phyloP scores from a whole-genome alignment of 2,797 vertebrate genomes.

The Coregonus ussuriensis region DNA sequence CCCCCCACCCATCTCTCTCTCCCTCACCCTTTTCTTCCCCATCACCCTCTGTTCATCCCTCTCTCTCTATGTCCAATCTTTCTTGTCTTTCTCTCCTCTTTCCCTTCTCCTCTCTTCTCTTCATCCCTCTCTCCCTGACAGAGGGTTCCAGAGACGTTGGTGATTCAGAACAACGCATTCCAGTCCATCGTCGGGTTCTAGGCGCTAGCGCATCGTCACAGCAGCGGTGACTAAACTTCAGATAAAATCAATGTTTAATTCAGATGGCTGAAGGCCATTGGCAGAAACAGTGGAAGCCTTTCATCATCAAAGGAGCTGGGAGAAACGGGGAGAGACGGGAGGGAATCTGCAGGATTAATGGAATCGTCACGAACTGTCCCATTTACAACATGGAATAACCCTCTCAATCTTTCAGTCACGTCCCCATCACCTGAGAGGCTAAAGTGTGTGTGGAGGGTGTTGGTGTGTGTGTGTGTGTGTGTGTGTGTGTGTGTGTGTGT shows the following conservation, averaged over 20 bases:
- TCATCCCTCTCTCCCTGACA: not conserved
- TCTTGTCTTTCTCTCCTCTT: no score
- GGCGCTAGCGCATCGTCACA: slow-evolving; percentile 53
- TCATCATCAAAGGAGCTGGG: slow-evolving; percentile 77
- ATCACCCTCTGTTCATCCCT: not conserved
- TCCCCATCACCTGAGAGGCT: slow-evolving; percentile 43
- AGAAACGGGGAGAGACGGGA: not conserved
- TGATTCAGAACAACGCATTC: slow-evolving; percentile 33
- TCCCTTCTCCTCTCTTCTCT: no score
- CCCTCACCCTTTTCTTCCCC: slow-evolving; percentile 28
- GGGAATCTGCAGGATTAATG: slow-evolving; percentile 65
- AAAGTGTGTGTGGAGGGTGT: no score
- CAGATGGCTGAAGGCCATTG: slow-evolving; percentile 80
- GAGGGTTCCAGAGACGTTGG: slow-evolving; percentile 27
- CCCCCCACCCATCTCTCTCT: slow-evolving; percentile 12
- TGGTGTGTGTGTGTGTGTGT: no score
- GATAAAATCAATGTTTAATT: slow-evolving; percentile 85
- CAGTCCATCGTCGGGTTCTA: slow-evolving; percentile 5
- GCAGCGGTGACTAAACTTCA: slow-evolving; percentile 71
- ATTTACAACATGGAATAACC: slow-evolving; percentile 59
- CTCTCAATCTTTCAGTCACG: slow-evolving; percentile 39
- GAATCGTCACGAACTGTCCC: slow-evolving; percentile 71
- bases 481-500: no score
- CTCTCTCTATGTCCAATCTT: no score
- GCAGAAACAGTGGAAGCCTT: slow-evolving; percentile 79